Percentiles rank a stretch among this genome's conserved stretches.
Conservation (phyloP, 1,140 invertebrate species). For the Penaeus japonicus region DNA sequence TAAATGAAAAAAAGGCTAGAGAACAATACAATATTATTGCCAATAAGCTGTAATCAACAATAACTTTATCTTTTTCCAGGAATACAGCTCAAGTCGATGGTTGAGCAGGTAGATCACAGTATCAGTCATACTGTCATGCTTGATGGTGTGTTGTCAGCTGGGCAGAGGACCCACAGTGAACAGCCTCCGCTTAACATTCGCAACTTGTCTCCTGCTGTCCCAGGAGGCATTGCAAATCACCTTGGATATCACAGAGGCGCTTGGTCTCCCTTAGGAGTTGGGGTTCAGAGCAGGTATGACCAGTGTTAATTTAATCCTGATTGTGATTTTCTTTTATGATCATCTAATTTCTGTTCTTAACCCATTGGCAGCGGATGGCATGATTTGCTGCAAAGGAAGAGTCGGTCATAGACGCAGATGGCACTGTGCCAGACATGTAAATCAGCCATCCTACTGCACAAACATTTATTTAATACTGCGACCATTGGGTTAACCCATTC, state of each 20-base stretch:
- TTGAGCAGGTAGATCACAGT: neutral
- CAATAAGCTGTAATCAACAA: neutral
- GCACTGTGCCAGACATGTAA: no score
- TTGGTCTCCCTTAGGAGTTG: slow-evolving; percentile 35
- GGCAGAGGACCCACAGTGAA: neutral
- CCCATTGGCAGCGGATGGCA: neutral
- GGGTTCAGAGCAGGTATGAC: slow-evolving; percentile 20
- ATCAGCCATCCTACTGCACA: no score
- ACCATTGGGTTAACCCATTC: no score
- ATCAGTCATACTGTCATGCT: slow-evolving; percentile 10
- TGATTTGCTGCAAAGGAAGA: no score
- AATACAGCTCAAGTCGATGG: neutral
- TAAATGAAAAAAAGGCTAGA: no score
- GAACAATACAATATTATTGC: neutral
- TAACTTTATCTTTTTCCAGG: neutral
- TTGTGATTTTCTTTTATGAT: neutral
- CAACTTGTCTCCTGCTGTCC: slow-evolving; percentile 8
- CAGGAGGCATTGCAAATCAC: slow-evolving; percentile 25
- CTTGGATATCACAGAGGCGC: slow-evolving; percentile 24
- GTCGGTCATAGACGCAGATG: no score
- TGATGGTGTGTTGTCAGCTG: neutral
- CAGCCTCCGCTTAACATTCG: slow-evolving; percentile 16
- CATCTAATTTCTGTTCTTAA: neutral
- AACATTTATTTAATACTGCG: no score
- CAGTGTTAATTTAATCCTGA: neutral